phyloP scores from a whole-genome alignment of 2,797 vertebrate genomes.

The Acanthiza pusilla region DNA sequence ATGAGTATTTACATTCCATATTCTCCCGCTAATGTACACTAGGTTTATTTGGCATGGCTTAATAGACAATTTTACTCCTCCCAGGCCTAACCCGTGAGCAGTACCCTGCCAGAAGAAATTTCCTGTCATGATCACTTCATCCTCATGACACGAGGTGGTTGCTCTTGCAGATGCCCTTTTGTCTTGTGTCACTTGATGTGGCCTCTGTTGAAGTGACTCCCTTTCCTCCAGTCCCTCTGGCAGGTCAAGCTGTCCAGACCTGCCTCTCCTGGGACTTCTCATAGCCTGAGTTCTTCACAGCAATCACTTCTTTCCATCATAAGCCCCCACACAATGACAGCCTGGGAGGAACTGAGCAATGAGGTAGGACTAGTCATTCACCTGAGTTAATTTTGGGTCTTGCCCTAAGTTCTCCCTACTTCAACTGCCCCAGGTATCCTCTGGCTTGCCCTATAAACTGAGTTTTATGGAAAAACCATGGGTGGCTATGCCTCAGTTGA shows the following conservation, averaged over 20 bases:
- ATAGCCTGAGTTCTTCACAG: neutral
- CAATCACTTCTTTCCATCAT: neutral
- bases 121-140: neutral
- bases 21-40: neutral
- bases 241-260: neutral
- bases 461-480: neutral
- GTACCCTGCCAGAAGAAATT: neutral
- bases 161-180: neutral
- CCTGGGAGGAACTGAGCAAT: neutral
- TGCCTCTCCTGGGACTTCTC: neutral
- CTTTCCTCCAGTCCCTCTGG: neutral
- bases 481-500: neutral
- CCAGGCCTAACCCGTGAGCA: neutral
- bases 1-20: slow-evolving; percentile 56
- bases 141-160: fast-evolving
- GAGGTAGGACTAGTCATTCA: neutral
- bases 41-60: slow-evolving; percentile 26
- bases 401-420: neutral
- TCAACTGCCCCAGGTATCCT: neutral
- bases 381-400: neutral
- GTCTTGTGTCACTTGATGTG: neutral
- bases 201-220: neutral
- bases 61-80: neutral
- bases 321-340: neutral
- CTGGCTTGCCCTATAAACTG: neutral